Percentiles rank a stretch among this genome's conserved stretches.
phyloP scores from a whole-genome alignment of 2,113 vertebrate genomes.

The Mobula birostris region DNA sequence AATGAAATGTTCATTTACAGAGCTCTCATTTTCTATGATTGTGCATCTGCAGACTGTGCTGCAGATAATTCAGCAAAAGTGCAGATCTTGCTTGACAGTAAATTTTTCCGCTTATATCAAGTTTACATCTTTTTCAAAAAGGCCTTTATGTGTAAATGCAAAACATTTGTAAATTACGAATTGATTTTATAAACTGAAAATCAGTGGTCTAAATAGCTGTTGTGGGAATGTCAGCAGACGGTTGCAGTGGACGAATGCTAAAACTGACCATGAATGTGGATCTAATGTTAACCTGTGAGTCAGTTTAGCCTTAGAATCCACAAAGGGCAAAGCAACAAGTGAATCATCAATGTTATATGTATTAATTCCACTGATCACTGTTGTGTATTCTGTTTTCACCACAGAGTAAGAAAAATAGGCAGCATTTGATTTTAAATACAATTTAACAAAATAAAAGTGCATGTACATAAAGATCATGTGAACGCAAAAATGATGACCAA shows the following conservation, averaged over 20 bases:
- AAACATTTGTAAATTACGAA: not conserved
- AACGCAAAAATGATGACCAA: no score
- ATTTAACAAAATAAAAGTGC: no score
- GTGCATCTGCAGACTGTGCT: not conserved
- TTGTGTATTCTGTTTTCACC: not conserved
- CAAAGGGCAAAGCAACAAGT: constrained; percentile 6
- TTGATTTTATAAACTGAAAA: not conserved
- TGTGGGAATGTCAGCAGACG: no score
- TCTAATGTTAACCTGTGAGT: not conserved
- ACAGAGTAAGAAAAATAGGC: not conserved
- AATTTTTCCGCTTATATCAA: not conserved
- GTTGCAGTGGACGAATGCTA: no score
- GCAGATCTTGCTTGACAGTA: not conserved
- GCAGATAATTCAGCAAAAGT: not conserved
- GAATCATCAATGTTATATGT: not conserved
- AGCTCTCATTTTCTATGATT: not conserved
- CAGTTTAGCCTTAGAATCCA: not conserved
- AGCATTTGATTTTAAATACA: not conserved
- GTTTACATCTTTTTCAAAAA: not conserved
- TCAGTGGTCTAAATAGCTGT: not conserved
- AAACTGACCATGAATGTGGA: not conserved
- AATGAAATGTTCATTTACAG: not conserved
- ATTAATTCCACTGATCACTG: not conserved
- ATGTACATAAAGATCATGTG: no score
- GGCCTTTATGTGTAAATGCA: not conserved